These are phyloP conservation scores for Ptychochromis oligacanthus DNA, from an alignment of 2,113 vertebrate species.

Conservation along the genomic window DNA sequence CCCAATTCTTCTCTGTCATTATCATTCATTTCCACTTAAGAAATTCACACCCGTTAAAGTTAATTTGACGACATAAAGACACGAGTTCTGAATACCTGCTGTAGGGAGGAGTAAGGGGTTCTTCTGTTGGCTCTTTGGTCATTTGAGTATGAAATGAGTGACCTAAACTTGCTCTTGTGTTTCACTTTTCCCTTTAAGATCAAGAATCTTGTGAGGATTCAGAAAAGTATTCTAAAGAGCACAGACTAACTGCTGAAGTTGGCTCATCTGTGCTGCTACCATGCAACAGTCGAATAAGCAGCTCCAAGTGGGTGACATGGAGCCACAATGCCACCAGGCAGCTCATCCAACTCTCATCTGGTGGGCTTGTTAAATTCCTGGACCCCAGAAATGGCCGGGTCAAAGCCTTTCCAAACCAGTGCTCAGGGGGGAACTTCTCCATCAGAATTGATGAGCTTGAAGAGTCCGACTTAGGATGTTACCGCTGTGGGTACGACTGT, in stretches of 20 bases:
- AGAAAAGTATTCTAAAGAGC: accelerated
- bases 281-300: conserved; percentile 21
- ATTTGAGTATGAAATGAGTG: neutral
- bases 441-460: conserved; percentile 65
- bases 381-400: conserved; percentile 64
- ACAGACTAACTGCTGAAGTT: neutral
- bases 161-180: neutral
- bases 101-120: neutral
- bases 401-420: conserved; percentile 62
- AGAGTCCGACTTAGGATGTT: conserved; percentile 59
- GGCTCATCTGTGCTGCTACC: conserved; percentile 58
- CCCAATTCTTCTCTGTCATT: too few relatives aligned
- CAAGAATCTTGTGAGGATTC: accelerated
- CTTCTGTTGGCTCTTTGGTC: neutral
- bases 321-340: neutral
- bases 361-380: conserved; percentile 44
- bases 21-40: too few relatives aligned
- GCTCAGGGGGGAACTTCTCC: conserved; percentile 62
- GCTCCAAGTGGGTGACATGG: conserved; percentile 31
- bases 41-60: too few relatives aligned
- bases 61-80: too few relatives aligned
- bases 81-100: too few relatives aligned
- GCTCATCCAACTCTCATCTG: conserved; percentile 22
- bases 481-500: conserved; percentile 53
- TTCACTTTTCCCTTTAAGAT: conserved; percentile 15